phyloP scores from a whole-genome alignment of 2,888 invertebrate species.

The Tanaodytes sp. region DNA sequence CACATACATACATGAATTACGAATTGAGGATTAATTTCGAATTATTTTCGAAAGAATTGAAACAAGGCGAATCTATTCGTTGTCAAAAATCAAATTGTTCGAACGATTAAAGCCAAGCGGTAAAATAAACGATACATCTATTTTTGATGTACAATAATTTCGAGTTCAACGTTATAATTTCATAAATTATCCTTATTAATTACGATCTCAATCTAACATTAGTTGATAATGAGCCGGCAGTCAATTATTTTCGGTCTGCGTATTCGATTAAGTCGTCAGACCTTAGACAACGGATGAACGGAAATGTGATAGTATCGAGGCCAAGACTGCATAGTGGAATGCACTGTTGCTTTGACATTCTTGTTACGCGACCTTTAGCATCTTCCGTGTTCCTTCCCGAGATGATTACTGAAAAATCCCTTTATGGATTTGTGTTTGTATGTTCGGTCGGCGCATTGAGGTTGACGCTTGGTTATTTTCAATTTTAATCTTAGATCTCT shows the following conservation, averaged over 20 bases:
- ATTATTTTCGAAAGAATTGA: too few species aligned
- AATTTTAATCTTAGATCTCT: too few species aligned
- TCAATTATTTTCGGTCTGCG: constrained; percentile 12
- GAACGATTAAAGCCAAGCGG: too few species aligned
- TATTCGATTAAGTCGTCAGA: constrained; percentile 17
- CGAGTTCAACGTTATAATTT: neutral
- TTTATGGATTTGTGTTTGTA: constrained; percentile 1
- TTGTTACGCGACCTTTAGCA: constrained; percentile 27
- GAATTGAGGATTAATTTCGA: too few species aligned
- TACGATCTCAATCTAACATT: neutral
- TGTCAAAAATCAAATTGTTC: too few species aligned
- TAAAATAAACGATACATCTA: too few species aligned
- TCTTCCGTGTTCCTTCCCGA: constrained; percentile 35
- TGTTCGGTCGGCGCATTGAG: neutral
- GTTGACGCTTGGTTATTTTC: too few species aligned
- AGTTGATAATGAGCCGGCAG: neutral
- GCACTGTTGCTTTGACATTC: constrained; percentile 28
- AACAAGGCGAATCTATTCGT: too few species aligned
- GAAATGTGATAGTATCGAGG: constrained; percentile 30
- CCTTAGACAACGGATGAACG: constrained; percentile 29
- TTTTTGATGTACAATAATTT: too few species aligned
- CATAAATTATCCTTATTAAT: neutral
- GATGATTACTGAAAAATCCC: constrained; percentile 21
- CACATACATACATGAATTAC: neutral
- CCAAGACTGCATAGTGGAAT: constrained; percentile 4